These are phyloP conservation scores for Gymnoscopelus braueri DNA, from an alignment of 2,797 vertebrate genomes.

Conservation along the genomic window DNA sequence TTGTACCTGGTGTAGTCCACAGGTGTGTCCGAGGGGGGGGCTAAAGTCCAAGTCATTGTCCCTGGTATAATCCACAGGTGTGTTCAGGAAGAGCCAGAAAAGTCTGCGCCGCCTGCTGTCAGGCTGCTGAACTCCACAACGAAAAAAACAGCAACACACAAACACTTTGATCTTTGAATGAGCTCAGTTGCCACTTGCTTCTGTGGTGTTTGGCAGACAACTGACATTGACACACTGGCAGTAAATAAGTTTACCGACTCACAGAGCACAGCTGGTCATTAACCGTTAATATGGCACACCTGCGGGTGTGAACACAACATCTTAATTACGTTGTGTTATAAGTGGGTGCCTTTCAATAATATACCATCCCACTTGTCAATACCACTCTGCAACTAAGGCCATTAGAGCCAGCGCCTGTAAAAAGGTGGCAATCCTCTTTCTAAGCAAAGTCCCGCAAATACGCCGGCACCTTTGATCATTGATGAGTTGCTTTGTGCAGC, in stretches of 20 bases:
- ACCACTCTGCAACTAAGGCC: background rate
- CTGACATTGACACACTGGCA: constrained; percentile 55
- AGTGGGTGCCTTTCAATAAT: constrained; percentile 17
- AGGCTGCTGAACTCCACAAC: no score
- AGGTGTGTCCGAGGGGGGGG: no score
- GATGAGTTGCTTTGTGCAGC: no score
- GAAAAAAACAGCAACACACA: no score
- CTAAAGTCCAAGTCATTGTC: no score
- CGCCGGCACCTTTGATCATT: background rate
- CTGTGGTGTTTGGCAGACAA: constrained; percentile 39
- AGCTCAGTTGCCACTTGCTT: no score
- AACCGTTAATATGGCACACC: constrained; percentile 38
- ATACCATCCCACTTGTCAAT: constrained; percentile 1
- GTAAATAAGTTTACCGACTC: constrained; percentile 57
- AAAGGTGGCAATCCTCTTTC: no score
- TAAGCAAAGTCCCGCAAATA: background rate
- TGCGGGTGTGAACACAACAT: constrained; percentile 34
- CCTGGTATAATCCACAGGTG: no score
- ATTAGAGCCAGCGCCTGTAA: background rate
- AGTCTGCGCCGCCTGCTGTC: no score
- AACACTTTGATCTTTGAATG: no score
- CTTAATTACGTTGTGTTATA: constrained; percentile 2
- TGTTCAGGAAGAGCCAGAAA: no score
- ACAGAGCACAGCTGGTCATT: constrained; percentile 44
- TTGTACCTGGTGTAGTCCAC: no score